Evolutionary conservation across 1,140 invertebrate species (phyloP).

Genomic region (Latrodectus geometricus): DNA sequence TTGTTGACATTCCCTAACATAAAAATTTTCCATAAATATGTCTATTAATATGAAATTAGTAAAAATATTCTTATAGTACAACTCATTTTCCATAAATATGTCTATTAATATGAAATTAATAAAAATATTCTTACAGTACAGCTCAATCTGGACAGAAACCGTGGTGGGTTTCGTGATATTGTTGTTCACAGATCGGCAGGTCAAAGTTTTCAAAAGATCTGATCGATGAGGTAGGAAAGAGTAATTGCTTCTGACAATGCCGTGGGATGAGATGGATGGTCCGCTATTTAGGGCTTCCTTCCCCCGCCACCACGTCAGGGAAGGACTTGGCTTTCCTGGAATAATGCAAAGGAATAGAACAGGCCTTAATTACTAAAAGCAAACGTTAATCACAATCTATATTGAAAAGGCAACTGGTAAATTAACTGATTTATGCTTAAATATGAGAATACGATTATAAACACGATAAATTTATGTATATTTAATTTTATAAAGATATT

Average conservation of each 20-base stretch:
- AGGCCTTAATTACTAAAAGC: no score
- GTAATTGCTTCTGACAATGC: constrained; percentile 71
- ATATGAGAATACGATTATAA: no score
- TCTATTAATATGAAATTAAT: no score
- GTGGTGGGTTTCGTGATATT: constrained; percentile 79
- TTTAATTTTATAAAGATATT: no score
- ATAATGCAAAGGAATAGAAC: constrained; percentile 23
- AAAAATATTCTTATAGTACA: constrained; percentile 81
- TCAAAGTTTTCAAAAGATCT: constrained; percentile 85
- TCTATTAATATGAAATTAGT: no score
- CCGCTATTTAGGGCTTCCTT: constrained; percentile 85
- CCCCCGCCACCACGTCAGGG: constrained; percentile 85
- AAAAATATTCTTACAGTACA: constrained; percentile 81
- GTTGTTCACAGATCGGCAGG: constrained; percentile 86
- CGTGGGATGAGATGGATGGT: constrained; percentile 75
- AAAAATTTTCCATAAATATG: no score
- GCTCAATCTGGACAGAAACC: constrained; percentile 85
- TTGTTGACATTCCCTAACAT: no score
- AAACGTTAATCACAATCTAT: no score
- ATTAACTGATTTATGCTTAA: no score
- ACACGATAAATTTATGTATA: no score
- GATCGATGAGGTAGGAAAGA: constrained; percentile 79
- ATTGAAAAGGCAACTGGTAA: no score
- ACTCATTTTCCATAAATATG: constrained; percentile 71
- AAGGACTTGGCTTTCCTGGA: constrained; percentile 81